Base-by-base conservation (phyloP, 2,113 vertebrate species). In the Leucosticte australis region DNA sequence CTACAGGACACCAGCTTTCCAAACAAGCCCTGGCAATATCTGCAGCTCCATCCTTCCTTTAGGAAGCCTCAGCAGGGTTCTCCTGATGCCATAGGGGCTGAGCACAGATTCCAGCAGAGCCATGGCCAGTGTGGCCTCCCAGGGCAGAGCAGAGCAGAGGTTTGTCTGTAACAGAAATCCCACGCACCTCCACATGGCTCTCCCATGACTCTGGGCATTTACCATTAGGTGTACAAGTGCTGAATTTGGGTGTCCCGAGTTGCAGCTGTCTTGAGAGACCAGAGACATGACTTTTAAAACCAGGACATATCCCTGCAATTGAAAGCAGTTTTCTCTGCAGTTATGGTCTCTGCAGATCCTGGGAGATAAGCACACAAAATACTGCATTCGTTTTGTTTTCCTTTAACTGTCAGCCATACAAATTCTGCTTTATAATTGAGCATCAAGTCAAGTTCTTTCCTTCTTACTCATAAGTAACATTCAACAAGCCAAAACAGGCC, bases 381-480 rank as follows among this genome's bases (percentile, higher is more conserved):
- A 46, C 65, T 79, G 59, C 3, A 11, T 79, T 94, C 14, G 31
- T 53, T 95, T 94, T 94, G 83, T 77, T 95, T 80, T 63, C 55
- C 68, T 97, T 87, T 35, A 93, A 80, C 82, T 80, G 94, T 92
- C 94, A 95, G 56, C 78, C 70, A 68, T 24, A 93, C 37, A 85
- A 94, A 92, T 91, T 92, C 64, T 94, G 80, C 85, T 89, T 89
- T 83, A 81, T 83, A 93, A 95, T 27, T 81, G 69, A 95, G n/a
- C 79, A 62, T 91, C 92, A 71, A 95, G 69, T 83, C 23, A 75
- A 96, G 93, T 96, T 94, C 93, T 90, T 96, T 96, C 93, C 93
- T 86, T 44, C 88, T 95, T 93, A 96, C 95, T 96, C 96, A 90
- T 31, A 84, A 96, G 89, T 87, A 96, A 89, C 41, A 27, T 96